These are phyloP conservation scores for Zaprionus capensis DNA, from an alignment of 1,140 invertebrate species.

Conservation along the genomic window DNA sequence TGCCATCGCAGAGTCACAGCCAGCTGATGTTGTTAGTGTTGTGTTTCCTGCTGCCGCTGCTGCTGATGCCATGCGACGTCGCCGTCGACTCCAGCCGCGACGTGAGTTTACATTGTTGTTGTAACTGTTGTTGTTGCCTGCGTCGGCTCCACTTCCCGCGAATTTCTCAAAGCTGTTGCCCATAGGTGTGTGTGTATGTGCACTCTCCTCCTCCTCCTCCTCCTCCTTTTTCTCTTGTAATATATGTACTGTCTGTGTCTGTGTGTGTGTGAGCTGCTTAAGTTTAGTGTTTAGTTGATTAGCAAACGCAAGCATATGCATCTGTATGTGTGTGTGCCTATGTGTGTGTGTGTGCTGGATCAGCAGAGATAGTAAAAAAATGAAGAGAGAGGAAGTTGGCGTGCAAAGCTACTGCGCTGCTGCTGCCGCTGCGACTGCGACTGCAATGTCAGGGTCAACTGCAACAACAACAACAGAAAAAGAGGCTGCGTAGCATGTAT, in stretches of 20 bases:
- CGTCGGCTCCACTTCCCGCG: conserved; percentile 14
- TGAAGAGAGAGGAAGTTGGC: conserved; percentile 47
- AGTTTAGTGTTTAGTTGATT: background rate
- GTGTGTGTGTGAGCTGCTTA: background rate
- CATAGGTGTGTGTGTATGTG: conserved; percentile 28
- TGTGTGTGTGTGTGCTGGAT: conserved; percentile 2
- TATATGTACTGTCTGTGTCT: background rate
- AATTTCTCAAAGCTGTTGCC: conserved; percentile 66
- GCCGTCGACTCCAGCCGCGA: conserved; percentile 51
- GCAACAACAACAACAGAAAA: conserved; percentile 22
- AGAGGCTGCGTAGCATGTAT: conserved; percentile 25
- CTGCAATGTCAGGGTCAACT: conserved; percentile 45
- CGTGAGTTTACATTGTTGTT: conserved; percentile 31
- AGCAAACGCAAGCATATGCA: background rate
- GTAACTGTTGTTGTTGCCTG: no score
- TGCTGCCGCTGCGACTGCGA: conserved; percentile 28
- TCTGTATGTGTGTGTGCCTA: background rate
- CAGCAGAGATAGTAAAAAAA: conserved; percentile 30
- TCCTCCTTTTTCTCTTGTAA: background rate
- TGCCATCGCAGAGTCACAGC: background rate
- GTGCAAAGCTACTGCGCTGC: conserved; percentile 35
- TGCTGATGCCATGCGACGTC: conserved; percentile 29
- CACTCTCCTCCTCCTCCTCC: background rate
- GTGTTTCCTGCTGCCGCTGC: background rate
- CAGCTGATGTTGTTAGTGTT: conserved; percentile 8